phyloP scores from a whole-genome alignment of 2,113 vertebrate genomes.

The Tenebrosternarchus preto region DNA sequence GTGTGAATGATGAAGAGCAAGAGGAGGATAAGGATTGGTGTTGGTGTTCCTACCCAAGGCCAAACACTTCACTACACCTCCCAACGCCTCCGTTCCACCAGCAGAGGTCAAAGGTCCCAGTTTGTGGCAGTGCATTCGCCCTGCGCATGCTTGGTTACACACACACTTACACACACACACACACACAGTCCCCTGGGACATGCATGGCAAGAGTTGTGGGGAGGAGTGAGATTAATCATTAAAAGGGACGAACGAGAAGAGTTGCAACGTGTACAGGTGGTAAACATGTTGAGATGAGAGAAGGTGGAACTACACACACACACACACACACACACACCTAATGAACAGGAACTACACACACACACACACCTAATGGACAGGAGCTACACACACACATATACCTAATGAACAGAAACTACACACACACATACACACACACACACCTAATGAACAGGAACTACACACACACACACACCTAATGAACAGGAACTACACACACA shows the following conservation, averaged over 20 bases:
- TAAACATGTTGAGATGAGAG: no score
- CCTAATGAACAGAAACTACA: no score
- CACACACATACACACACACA: no score
- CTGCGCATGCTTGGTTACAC: neutral
- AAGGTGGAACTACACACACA: no score
- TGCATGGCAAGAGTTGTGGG: conserved; percentile 9
- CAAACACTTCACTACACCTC: neutral
- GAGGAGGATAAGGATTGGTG: neutral
- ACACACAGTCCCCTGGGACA: conserved; percentile 5
- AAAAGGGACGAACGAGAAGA: conserved; percentile 19
- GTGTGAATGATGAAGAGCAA: no score
- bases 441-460: no score
- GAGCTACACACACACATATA: no score
- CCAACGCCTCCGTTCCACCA: neutral
- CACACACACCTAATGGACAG: no score
- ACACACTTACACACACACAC: neutral
- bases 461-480: no score
- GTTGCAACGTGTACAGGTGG: neutral
- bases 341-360: no score
- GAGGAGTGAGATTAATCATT: conserved; percentile 46
- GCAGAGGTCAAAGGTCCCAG: neutral
- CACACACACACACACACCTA: no score
- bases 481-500: no score
- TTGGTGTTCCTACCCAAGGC: neutral
- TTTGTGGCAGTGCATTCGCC: neutral